A percentile compares a stretch with the other conserved stretches of the same genome.
Evolutionary conservation across 2,888 invertebrate species (phyloP).

Genomic region (Altica lythri): DNA sequence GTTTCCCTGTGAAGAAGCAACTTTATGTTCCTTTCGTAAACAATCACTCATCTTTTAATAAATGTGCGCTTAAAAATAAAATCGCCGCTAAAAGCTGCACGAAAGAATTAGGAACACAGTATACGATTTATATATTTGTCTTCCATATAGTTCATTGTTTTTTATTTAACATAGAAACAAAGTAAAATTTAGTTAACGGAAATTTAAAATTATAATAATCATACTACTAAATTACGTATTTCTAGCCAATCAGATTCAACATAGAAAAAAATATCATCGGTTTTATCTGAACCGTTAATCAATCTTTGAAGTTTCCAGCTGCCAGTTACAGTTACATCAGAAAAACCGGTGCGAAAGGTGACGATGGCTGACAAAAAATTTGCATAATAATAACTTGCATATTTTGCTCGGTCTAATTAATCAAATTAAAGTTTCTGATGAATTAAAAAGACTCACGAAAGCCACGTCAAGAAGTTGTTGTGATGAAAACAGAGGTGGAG

Average conservation of each 20-base stretch:
- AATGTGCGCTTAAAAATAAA: constrained; percentile 39
- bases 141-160: too few species aligned
- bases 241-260: neutral
- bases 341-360: constrained; percentile 20
- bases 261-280: neutral
- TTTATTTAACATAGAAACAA: too few species aligned
- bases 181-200: too few species aligned
- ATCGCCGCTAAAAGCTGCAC: constrained; percentile 25
- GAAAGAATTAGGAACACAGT: constrained; percentile 13
- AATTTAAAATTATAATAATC: too few species aligned
- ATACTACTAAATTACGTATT: too few species aligned
- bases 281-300: constrained; percentile 12
- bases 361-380: constrained; percentile 24
- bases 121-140: constrained; percentile 15
- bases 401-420: constrained; percentile 35
- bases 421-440: constrained; percentile 38
- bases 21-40: constrained; percentile 45
- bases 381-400: constrained; percentile 36
- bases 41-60: constrained; percentile 46
- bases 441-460: constrained; percentile 34
- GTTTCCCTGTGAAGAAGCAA: constrained; percentile 41
- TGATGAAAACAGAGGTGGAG: too few species aligned
- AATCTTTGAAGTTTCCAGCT: constrained; percentile 18
- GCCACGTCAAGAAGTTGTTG: constrained; percentile 35
- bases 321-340: constrained; percentile 19